Percentiles rank a stretch among this genome's conserved stretches.
Conservation (phyloP, 2,113 vertebrate genomes). For the Alexandromys fortis region DNA sequence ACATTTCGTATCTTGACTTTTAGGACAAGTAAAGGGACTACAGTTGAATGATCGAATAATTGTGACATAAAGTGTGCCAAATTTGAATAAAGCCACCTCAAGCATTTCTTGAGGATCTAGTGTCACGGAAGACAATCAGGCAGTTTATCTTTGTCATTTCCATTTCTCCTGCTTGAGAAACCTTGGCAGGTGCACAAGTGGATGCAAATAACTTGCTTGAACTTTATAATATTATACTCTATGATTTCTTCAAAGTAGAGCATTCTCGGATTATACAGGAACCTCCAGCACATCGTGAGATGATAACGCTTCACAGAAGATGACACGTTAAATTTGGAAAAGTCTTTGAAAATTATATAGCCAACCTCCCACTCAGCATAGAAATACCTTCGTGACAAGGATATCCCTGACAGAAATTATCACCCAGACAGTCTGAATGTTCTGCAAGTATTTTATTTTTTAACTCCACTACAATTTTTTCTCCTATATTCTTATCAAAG, state of each 20-base stretch:
- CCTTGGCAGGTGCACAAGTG: not conserved
- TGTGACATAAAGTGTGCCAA: not conserved
- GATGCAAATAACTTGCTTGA: not conserved
- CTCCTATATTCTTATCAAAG: conserved; percentile 26
- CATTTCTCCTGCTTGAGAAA: not conserved
- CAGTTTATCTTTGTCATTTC: not conserved
- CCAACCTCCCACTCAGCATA: conserved; percentile 63
- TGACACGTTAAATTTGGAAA: conserved; percentile 74
- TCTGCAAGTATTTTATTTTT: conserved; percentile 49
- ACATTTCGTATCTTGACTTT: not conserved
- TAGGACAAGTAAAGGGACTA: not conserved
- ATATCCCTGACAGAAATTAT: conserved; percentile 74
- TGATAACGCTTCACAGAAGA: conserved; percentile 63
- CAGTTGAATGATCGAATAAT: conserved; percentile 20
- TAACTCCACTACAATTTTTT: conserved; percentile 28
- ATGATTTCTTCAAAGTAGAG: conserved; percentile 58
- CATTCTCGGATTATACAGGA: conserved; percentile 26
- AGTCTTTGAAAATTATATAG: conserved; percentile 60
- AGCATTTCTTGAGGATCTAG: not conserved
- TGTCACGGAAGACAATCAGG: not conserved
- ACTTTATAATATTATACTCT: not conserved
- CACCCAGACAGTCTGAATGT: conserved; percentile 49
- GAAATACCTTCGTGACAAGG: conserved; percentile 72
- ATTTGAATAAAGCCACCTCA: not conserved
- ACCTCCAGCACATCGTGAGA: conserved; percentile 21